phyloP scores from a whole-genome alignment of 2,113 vertebrate genomes.

The Limnothrissa miodon region DNA sequence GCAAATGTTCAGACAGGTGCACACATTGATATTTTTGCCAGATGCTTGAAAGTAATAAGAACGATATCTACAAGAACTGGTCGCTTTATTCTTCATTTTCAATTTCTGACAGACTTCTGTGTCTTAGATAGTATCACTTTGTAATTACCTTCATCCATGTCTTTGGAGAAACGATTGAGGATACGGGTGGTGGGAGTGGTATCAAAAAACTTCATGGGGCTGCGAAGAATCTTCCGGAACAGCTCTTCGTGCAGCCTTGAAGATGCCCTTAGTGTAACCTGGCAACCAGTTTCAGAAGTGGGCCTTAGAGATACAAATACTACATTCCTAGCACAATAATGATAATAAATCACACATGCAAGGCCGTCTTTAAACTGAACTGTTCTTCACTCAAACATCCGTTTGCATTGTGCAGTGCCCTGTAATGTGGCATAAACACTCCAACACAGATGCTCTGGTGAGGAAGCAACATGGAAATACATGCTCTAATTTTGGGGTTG shows the following conservation, averaged over 20 bases:
- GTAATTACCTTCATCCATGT: slow-evolving; percentile 89
- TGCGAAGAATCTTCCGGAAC: slow-evolving; percentile 85
- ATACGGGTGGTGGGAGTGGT: slow-evolving; percentile 84
- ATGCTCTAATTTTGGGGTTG: background rate
- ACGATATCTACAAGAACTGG: background rate
- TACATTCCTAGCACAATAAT: background rate
- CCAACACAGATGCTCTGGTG: background rate
- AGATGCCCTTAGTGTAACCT: slow-evolving; percentile 87
- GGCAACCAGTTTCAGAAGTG: slow-evolving; percentile 3
- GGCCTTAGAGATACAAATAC: background rate
- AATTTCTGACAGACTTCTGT: background rate
- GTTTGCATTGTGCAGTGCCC: no score
- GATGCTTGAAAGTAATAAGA: background rate
- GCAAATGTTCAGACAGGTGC: background rate
- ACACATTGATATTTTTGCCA: background rate
- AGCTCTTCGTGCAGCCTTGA: slow-evolving; percentile 86
- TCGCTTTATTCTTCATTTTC: background rate
- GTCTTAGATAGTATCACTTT: background rate
- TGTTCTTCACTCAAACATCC: background rate
- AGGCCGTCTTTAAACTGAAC: background rate
- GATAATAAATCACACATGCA: background rate
- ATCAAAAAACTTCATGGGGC: slow-evolving; percentile 96
- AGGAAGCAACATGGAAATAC: background rate
- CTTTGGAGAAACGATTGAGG: slow-evolving; percentile 90
- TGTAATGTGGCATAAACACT: background rate